phyloP scores from a whole-genome alignment of 2,888 invertebrate species.

The Tetranychus piercei region DNA sequence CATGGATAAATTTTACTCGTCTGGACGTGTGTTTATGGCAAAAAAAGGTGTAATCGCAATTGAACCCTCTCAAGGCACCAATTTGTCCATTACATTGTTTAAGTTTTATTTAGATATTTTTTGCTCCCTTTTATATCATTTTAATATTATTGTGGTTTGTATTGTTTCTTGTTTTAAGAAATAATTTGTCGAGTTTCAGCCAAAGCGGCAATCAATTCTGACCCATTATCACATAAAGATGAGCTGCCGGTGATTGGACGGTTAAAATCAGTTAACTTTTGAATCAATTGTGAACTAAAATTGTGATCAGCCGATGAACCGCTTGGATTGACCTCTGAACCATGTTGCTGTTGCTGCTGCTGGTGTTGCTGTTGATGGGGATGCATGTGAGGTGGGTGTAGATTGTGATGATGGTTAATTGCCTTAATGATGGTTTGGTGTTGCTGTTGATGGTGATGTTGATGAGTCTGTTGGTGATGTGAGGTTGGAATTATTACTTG shows the following conservation, averaged over 20 bases:
- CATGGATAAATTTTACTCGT: too few species aligned
- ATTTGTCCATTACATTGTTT: too few species aligned
- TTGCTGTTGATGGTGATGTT: conserved; percentile 1
- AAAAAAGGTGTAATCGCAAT: too few species aligned
- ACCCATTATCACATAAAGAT: conserved; percentile 22
- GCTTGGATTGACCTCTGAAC: background rate
- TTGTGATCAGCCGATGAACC: background rate
- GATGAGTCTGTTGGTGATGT: background rate
- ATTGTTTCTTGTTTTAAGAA: background rate
- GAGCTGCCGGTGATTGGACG: background rate
- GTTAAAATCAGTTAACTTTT: background rate
- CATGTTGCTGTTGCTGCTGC: conserved; percentile 26
- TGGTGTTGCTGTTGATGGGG: conserved; percentile 22
- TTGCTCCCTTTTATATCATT: too few species aligned
- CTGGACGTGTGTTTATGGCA: too few species aligned
- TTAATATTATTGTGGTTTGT: too few species aligned
- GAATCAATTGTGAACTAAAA: background rate
- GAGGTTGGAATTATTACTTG: background rate
- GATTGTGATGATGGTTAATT: conserved; percentile 22
- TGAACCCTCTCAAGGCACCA: too few species aligned
- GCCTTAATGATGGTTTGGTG: conserved; percentile 8
- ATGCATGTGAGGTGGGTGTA: conserved; percentile 22
- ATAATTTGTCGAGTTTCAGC: conserved; percentile 26
- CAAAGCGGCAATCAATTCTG: conserved; percentile 26
- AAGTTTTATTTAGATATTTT: too few species aligned